Base-by-base conservation (phyloP, 2,888 invertebrate species). In the Tetragonisca angustula region DNA sequence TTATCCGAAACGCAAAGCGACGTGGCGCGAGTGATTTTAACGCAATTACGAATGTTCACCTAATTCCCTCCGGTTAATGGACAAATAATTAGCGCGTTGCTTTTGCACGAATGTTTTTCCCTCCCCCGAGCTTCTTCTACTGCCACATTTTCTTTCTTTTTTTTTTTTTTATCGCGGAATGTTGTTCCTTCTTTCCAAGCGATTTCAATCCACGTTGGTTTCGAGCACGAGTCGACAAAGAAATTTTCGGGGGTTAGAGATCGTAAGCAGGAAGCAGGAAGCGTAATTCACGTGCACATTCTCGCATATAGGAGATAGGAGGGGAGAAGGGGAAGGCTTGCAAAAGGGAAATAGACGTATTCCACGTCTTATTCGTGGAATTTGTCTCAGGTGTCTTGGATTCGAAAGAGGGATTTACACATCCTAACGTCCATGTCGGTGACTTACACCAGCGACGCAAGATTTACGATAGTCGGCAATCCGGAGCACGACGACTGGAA, bases 401-500 rank as follows among this genome's bases (percentile, higher is more conserved):
- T 95, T 91, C 93, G 95, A 81, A 95, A 95, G 90, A 93, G 95
- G 83, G 95, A 95, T 90, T 92, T 95, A 72, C 95, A 96, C 93
- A 96, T 96, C 91, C 95, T 97, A 70, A 96, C 96, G 11, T 96
- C 96, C 32, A 96, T 96, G 68, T 96, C 96, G 43, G 96, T 96
- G 92, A 96, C 96, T 27, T 97, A 97, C 94, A 97, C 97, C 85
- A 96, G 96, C 50, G 97, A 97, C 89, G 96, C 95, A 2, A 95
- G 97, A 62, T 97, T 97, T 93, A 96, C 96, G 5, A 96, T 96
- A 19, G 95, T 96, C n/a, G 88, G 91, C 73, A 96, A 96, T 92
- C 96, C 96, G 6, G 96, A 96, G 90, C 95, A 95, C 80, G 96
- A 96, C 91, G 96, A 96, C 90, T 97, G 97, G 97, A 95, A 95